Percentiles rank a stretch among this genome's conserved stretches.
Conservation (phyloP, 92 coral and sea anemone genomes). For the Epizoanthus ramosus region DNA sequence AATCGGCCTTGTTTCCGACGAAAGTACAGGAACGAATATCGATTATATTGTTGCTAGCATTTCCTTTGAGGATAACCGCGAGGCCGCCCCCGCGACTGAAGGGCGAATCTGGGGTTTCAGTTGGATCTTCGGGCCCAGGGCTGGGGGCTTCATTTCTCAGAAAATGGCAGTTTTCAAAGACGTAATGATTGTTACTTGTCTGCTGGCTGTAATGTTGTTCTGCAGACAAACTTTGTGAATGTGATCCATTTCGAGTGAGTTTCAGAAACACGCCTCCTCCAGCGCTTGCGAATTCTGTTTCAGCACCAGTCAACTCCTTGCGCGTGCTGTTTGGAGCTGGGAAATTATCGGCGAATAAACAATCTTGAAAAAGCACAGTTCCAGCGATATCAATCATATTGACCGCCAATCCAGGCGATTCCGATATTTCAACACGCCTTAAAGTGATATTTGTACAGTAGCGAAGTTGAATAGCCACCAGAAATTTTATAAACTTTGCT, state of each 20-base stretch:
- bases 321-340: slow-evolving; percentile 19
- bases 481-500: slow-evolving; percentile 19
- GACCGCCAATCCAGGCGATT: slow-evolving; percentile 54
- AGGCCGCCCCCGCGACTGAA: slow-evolving; percentile 83
- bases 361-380: slow-evolving; percentile 31
- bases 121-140: slow-evolving; percentile 14
- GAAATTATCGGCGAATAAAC: slow-evolving; percentile 37
- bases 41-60: slow-evolving; percentile 58
- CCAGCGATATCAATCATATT: slow-evolving; percentile 51
- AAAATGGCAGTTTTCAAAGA: slow-evolving; percentile 28
- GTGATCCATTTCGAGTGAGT: slow-evolving; percentile 10
- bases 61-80: slow-evolving; percentile 66
- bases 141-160: slow-evolving; percentile 39
- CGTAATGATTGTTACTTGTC: slow-evolving; percentile 16
- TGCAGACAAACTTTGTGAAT: background rate
- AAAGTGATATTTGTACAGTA: slow-evolving; percentile 35
- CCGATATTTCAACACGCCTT: slow-evolving; percentile 16
- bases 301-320: too few relatives aligned
- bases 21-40: slow-evolving; percentile 66
- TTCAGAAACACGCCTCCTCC: slow-evolving; percentile 39
- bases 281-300: background rate
- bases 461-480: slow-evolving; percentile 41
- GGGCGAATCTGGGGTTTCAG: slow-evolving; percentile 39
- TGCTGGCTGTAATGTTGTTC: background rate
- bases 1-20: slow-evolving; percentile 70